Conservation (phyloP, 2,797 vertebrate species). For the Amphiprion clarkii region DNA sequence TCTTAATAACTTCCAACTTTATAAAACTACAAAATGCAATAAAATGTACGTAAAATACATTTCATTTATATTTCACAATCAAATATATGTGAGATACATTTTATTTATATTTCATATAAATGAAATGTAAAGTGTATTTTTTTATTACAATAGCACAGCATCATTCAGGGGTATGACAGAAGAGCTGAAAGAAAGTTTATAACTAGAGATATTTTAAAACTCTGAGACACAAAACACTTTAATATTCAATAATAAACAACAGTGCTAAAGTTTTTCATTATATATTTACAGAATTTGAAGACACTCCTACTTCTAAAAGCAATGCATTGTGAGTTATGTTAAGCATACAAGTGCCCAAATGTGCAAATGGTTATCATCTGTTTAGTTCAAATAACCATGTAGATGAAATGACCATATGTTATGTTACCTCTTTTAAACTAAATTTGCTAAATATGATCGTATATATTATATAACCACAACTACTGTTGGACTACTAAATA, state of each 20-base stretch:
- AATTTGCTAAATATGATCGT: constrained; percentile 29
- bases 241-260: constrained; percentile 63
- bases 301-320: constrained; percentile 68
- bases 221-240: constrained; percentile 46
- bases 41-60: too few relatives aligned
- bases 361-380: constrained; percentile 30
- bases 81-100: too few relatives aligned
- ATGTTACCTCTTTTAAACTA: constrained; percentile 31
- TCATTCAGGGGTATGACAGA: background rate
- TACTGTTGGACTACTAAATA: constrained; percentile 4
- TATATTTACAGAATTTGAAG: constrained; percentile 70
- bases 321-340: constrained; percentile 68
- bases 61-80: too few relatives aligned
- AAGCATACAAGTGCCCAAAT: constrained; percentile 52
- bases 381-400: constrained; percentile 20
- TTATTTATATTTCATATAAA: too few relatives aligned
- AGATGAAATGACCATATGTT: constrained; percentile 26
- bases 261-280: constrained; percentile 55
- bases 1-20: too few relatives aligned
- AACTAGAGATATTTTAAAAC: constrained; percentile 21
- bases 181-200: background rate
- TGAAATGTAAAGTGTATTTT: background rate
- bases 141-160: constrained; percentile 8
- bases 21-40: too few relatives aligned
- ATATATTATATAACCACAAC: constrained; percentile 17